Conservation (phyloP, 2,888 invertebrate genomes). For the Phalangium opilio region DNA sequence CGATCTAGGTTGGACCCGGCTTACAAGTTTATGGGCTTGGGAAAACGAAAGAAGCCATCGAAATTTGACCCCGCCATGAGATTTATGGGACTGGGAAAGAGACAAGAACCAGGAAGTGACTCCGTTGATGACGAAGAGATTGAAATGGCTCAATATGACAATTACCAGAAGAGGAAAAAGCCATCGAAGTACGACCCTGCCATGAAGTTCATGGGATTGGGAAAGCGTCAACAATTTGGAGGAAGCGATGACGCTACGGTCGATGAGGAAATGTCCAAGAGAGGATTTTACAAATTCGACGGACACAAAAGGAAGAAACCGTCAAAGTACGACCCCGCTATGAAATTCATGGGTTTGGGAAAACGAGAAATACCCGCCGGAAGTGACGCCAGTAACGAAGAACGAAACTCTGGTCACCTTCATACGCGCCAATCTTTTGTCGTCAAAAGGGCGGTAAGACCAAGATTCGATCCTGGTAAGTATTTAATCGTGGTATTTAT, state of each 20-base stretch:
- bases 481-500: too few species aligned
- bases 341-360: slow-evolving; percentile 9
- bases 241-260: too few species aligned
- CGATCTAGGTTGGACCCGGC: slow-evolving; percentile 8
- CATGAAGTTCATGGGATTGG: slow-evolving; percentile 1
- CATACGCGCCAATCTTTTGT: slow-evolving; percentile 4
- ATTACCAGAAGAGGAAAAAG: too few species aligned
- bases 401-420: slow-evolving; percentile 4
- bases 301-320: too few species aligned
- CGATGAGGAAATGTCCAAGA: too few species aligned
- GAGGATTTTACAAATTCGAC: too few species aligned
- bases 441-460: neutral
- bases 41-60: neutral
- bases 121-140: too few species aligned
- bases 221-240: neutral
- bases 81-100: slow-evolving; percentile 9
- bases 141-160: too few species aligned
- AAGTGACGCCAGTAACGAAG: neutral
- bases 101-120: too few species aligned
- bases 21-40: slow-evolving; percentile 7
- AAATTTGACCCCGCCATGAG: slow-evolving; percentile 7
- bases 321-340: slow-evolving; percentile 1
- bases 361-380: neutral
- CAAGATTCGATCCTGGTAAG: slow-evolving; percentile 12
- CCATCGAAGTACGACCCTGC: neutral